These are phyloP conservation scores for Eupsittula cactorum DNA, from an alignment of 2,113 vertebrate genomes.

Conservation along the genomic window DNA sequence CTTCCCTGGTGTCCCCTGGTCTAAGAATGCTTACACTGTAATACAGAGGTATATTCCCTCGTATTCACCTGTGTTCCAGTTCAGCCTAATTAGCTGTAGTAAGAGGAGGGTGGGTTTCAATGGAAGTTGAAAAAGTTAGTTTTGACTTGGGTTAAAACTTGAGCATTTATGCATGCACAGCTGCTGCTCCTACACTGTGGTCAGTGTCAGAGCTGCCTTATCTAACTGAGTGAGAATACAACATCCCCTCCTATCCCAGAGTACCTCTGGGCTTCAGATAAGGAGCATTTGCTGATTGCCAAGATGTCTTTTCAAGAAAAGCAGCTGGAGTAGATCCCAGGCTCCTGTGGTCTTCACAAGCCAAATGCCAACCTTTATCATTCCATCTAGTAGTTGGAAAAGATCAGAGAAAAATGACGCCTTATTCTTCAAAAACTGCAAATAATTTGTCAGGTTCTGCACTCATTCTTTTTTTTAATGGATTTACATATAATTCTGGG, in stretches of 20 bases:
- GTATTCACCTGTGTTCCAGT: not conserved
- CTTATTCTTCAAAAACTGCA: not conserved
- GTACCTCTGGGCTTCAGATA: not conserved
- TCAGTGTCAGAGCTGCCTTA: not conserved
- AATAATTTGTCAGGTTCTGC: not conserved
- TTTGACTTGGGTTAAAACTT: not conserved
- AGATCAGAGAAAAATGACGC: not conserved
- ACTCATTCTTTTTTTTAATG: not conserved
- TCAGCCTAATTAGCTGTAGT: not conserved
- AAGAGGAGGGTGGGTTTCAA: not conserved
- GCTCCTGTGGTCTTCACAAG: not conserved
- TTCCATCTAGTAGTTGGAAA: not conserved
- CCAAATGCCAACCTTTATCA: not conserved
- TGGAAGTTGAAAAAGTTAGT: not conserved
- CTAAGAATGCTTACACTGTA: fast-evolving
- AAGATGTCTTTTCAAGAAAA: not conserved
- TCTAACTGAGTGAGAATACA: not conserved
- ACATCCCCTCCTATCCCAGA: not conserved
- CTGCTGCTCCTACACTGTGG: not conserved
- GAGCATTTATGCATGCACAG: not conserved
- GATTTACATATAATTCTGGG: not conserved
- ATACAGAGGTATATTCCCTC: not conserved
- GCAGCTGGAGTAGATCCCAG: not conserved
- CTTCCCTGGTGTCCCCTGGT: not conserved
- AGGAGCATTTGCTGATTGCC: not conserved